A percentile compares a stretch with the other conserved stretches of the same genome.
phyloP scores from a whole-genome alignment of 92 coral and sea anemone species.

The Phenganax subtilis region DNA sequence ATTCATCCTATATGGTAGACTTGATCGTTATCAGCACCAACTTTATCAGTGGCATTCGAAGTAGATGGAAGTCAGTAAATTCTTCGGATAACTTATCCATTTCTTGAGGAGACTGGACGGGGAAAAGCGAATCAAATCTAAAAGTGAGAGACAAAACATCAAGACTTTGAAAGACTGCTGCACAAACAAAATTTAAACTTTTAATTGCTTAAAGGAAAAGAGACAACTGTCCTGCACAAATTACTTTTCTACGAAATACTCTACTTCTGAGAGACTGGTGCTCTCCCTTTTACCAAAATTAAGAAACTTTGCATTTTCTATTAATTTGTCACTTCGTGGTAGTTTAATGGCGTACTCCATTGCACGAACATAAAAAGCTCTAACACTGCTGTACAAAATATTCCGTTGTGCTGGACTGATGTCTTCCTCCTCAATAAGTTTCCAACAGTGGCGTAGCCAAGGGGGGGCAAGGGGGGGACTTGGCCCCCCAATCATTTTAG shows the following conservation, averaged over 20 bases:
- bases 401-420: conserved; percentile 33
- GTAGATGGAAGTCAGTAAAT: not conserved
- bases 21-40: not conserved
- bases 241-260: too few relatives aligned
- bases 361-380: conserved; percentile 44
- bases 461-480: too few relatives aligned
- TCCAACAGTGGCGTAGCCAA: too few relatives aligned
- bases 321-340: conserved; percentile 40
- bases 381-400: conserved; percentile 45
- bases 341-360: conserved; percentile 45
- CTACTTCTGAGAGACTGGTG: too few relatives aligned
- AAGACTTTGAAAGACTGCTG: not conserved
- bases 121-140: conserved; percentile 27
- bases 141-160: not conserved
- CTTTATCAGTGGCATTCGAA: not conserved
- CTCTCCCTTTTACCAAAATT: conserved; percentile 11
- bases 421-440: conserved; percentile 35
- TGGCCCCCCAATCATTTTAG: too few relatives aligned
- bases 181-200: conserved; percentile 5
- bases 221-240: too few relatives aligned
- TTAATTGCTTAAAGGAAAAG: too few relatives aligned
- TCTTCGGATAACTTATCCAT: conserved; percentile 19
- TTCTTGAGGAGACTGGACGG: conserved; percentile 24
- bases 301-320: conserved; percentile 42
- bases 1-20: conserved; percentile 46